A percentile compares a stretch with the other conserved stretches of the same genome.
Conservation (phyloP, 2,888 invertebrate species). For the Melieria omissa region DNA sequence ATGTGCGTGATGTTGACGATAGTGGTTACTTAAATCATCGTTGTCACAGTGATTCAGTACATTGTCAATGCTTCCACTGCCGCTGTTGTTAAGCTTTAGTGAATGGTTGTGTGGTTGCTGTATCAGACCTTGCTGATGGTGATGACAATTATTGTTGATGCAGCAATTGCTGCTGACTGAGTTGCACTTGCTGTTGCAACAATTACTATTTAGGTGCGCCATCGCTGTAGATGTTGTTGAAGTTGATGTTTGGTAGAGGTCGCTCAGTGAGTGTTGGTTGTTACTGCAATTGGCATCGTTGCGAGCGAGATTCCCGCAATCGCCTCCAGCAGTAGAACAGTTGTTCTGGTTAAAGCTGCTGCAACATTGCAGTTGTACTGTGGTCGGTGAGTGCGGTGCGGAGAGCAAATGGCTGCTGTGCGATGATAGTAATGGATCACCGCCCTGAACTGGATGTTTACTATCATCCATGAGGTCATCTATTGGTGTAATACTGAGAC, state of each 20-base stretch:
- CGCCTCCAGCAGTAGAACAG: slow-evolving; percentile 45
- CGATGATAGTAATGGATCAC: slow-evolving; percentile 74
- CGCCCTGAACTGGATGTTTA: slow-evolving; percentile 71
- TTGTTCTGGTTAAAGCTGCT: slow-evolving; percentile 30
- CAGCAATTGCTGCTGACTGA: slow-evolving; percentile 23
- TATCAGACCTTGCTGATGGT: slow-evolving; percentile 23
- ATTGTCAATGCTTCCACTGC: slow-evolving; percentile 30
- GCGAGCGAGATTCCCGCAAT: slow-evolving; percentile 40
- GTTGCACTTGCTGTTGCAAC: slow-evolving; percentile 40
- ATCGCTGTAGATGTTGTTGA: neutral
- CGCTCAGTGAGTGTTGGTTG: slow-evolving; percentile 40
- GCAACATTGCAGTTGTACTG: slow-evolving; percentile 47
- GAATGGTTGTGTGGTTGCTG: slow-evolving; percentile 34
- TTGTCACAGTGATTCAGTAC: slow-evolving; percentile 13
- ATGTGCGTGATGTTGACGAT: slow-evolving; percentile 34
- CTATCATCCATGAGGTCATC: slow-evolving; percentile 75
- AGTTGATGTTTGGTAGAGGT: slow-evolving; percentile 38
- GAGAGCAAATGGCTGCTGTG: slow-evolving; percentile 56
- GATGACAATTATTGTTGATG: slow-evolving; percentile 27
- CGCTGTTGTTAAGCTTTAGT: slow-evolving; percentile 36
- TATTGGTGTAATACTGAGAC: slow-evolving; percentile 72
- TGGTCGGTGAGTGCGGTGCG: slow-evolving; percentile 67
- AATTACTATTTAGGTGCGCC: slow-evolving; percentile 14
- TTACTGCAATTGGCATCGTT: slow-evolving; percentile 45
- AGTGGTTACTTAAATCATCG: slow-evolving; percentile 11